A percentile compares a stretch with the other conserved stretches of the same genome.
Evolutionary conservation across 1,140 invertebrate genomes (phyloP).

Genomic region (Popillia japonica): DNA sequence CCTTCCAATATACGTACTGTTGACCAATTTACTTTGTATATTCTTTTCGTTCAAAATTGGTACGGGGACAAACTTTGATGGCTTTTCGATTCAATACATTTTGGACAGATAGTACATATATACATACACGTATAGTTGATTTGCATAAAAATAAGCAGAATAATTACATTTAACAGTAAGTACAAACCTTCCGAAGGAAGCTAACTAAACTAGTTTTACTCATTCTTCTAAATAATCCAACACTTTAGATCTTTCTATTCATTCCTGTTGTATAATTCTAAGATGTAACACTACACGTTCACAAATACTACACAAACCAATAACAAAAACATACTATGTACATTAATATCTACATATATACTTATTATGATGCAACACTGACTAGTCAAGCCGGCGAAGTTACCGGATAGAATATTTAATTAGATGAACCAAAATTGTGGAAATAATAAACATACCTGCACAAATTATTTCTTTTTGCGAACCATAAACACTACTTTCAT

Average conservation of each 20-base stretch:
- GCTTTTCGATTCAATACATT: too few species aligned
- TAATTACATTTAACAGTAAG: too few species aligned
- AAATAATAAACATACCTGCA: background rate
- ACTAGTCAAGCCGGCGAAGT: background rate
- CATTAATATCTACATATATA: background rate
- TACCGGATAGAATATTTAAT: constrained; percentile 8
- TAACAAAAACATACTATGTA: background rate
- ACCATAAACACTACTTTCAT: background rate
- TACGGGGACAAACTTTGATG: too few species aligned
- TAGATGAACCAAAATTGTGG: background rate
- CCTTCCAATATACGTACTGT: too few species aligned
- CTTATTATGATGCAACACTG: background rate
- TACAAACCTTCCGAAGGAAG: background rate
- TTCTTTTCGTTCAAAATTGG: too few species aligned
- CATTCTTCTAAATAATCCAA: background rate
- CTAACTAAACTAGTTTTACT: background rate
- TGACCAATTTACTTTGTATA: too few species aligned
- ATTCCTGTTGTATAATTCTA: background rate
- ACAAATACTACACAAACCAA: background rate
- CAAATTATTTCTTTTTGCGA: background rate
- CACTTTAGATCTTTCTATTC: background rate
- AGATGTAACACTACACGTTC: background rate
- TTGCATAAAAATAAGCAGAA: too few species aligned
- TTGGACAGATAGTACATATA: too few species aligned
- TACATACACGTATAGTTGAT: too few species aligned